Conservation (phyloP, 2,888 invertebrate genomes). For the Drosophila quinaria region DNA sequence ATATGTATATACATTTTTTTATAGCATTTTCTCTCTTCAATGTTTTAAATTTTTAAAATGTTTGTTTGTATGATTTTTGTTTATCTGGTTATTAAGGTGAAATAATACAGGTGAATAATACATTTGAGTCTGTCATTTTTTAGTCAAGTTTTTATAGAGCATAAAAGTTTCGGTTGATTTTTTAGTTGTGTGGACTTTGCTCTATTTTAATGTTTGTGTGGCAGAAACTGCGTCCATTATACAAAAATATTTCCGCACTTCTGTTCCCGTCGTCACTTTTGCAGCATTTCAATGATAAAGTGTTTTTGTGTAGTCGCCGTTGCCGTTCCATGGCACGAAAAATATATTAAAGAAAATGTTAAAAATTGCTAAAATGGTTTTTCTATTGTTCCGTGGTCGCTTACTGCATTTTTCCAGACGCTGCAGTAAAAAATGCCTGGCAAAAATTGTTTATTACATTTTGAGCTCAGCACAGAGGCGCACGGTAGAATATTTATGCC, state of each 20-base stretch:
- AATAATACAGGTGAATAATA: too few relatives aligned
- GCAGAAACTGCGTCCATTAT: slow-evolving; percentile 55
- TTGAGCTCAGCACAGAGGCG: slow-evolving; percentile 49
- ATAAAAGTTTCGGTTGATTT: slow-evolving; percentile 13
- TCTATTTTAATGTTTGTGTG: slow-evolving; percentile 54
- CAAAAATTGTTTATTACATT: slow-evolving; percentile 71
- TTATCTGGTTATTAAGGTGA: background rate
- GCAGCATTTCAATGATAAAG: slow-evolving; percentile 68
- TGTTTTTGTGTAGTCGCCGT: slow-evolving; percentile 56
- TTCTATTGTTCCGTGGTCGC: slow-evolving; percentile 64
- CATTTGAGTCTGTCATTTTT: background rate
- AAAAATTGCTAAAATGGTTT: slow-evolving; percentile 67
- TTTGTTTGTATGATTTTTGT: too few relatives aligned
- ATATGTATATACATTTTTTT: too few relatives aligned
- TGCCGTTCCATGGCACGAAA: slow-evolving; percentile 38
- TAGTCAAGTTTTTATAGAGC: slow-evolving; percentile 17
- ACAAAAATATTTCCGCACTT: slow-evolving; percentile 55
- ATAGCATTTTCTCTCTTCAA: background rate
- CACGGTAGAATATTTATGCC: slow-evolving; percentile 64
- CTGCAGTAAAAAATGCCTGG: slow-evolving; percentile 52
- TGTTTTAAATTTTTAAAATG: background rate
- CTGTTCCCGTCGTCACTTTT: slow-evolving; percentile 48
- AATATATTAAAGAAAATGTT: slow-evolving; percentile 73
- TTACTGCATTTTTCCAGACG: slow-evolving; percentile 46
- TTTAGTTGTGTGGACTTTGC: background rate